Percentiles rank a stretch among this genome's conserved stretches.
These are phyloP conservation scores for Megathymus violae DNA, from an alignment of 1,140 invertebrate genomes.

Conservation along the genomic window DNA sequence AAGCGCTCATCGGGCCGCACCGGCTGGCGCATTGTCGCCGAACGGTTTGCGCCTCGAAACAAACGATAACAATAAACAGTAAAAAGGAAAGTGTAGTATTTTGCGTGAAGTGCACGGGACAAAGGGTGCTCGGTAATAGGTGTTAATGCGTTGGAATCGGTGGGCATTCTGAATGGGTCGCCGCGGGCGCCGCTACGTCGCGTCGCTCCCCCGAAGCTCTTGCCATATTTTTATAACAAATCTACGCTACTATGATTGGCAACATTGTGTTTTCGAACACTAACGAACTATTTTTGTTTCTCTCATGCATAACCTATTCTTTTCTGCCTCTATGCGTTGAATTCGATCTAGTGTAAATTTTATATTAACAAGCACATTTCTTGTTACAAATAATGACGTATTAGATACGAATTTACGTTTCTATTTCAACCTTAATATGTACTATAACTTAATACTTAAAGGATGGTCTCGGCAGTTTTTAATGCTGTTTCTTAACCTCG, in stretches of 20 bases:
- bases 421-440: no score
- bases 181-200: constrained; percentile 49
- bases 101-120: constrained; percentile 68
- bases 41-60: constrained; percentile 77
- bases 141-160: constrained; percentile 73
- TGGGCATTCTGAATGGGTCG: constrained; percentile 64
- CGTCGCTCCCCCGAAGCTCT: constrained; percentile 34
- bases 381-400: not conserved
- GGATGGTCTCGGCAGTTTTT: no score
- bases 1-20: constrained; percentile 72
- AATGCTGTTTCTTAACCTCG: no score
- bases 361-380: not conserved
- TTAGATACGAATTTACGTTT: not conserved
- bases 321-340: constrained; percentile 7
- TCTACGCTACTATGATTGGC: constrained; percentile 68
- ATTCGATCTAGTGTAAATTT: constrained; percentile 9
- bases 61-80: constrained; percentile 80
- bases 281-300: constrained; percentile 57
- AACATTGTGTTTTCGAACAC: constrained; percentile 59
- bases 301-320: constrained; percentile 25
- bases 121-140: constrained; percentile 71
- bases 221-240: constrained; percentile 75
- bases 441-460: no score
- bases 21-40: constrained; percentile 66
- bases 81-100: constrained; percentile 81